These are phyloP conservation scores for Idaea biselata DNA, from an alignment of 2,888 invertebrate species.

Conservation along the genomic window DNA sequence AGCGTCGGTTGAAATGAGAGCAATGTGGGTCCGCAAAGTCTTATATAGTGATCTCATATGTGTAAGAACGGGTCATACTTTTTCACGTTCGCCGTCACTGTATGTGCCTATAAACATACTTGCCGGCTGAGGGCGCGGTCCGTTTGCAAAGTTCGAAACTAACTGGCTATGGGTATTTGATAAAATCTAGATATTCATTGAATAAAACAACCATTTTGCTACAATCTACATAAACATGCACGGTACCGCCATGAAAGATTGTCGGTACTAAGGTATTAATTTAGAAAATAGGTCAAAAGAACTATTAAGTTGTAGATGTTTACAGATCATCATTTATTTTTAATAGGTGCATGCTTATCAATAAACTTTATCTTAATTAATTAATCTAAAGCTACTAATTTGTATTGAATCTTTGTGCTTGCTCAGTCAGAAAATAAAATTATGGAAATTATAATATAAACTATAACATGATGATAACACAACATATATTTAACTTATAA, in stretches of 20 bases:
- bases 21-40: conserved; percentile 70
- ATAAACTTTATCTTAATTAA: too few relatives aligned
- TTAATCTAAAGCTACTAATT: too few relatives aligned
- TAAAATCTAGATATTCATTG: conserved; percentile 20
- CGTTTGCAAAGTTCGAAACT: conserved; percentile 39
- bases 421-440: too few relatives aligned
- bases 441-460: too few relatives aligned
- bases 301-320: background rate
- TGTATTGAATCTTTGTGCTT: too few relatives aligned
- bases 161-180: conserved; percentile 28
- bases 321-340: too few relatives aligned
- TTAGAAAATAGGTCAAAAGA: background rate
- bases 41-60: conserved; percentile 79
- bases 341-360: too few relatives aligned
- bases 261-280: background rate
- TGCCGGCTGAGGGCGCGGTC: conserved; percentile 62
- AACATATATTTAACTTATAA: too few relatives aligned
- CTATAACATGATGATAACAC: too few relatives aligned
- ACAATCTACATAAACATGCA: conserved; percentile 3
- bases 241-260: conserved; percentile 5
- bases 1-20: conserved; percentile 78
- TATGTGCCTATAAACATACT: conserved; percentile 23
- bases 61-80: conserved; percentile 78
- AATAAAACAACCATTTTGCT: conserved; percentile 2
- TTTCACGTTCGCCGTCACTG: conserved; percentile 71